These are phyloP conservation scores for Glaucidium brasilianum DNA, from an alignment of 2,113 vertebrate genomes.

Conservation along the genomic window DNA sequence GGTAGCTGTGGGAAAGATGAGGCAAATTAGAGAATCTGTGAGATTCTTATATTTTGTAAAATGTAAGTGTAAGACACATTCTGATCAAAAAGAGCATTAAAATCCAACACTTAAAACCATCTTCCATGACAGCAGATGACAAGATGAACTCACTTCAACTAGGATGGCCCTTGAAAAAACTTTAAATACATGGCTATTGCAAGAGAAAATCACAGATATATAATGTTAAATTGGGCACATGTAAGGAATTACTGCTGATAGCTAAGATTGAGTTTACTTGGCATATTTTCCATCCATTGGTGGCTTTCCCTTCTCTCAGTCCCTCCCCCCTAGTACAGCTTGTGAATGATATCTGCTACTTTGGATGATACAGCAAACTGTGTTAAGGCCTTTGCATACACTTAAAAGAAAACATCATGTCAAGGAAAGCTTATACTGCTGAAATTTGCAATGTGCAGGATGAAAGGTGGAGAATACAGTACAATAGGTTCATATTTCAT, in stretches of 20 bases:
- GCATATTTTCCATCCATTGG: neutral
- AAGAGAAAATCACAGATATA: neutral
- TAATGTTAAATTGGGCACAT: neutral
- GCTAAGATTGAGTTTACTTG: neutral
- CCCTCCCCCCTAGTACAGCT: fast-evolving
- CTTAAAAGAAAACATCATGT: neutral
- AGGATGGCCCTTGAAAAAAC: neutral
- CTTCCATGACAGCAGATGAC: neutral
- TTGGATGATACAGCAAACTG: neutral
- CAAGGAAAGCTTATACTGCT: neutral
- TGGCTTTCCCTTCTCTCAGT: neutral
- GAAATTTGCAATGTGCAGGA: neutral
- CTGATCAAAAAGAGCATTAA: neutral
- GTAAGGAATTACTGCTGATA: neutral
- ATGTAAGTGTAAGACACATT: neutral
- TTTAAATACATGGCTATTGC: neutral
- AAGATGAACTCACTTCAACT: neutral
- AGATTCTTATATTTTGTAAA: neutral
- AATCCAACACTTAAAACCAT: neutral
- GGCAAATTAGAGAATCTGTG: neutral
- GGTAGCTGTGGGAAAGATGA: neutral
- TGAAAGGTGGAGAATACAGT: neutral
- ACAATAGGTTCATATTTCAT: neutral
- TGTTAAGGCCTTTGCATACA: neutral
- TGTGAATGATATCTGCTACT: neutral